Percentiles rank a stretch among this genome's conserved stretches.
Evolutionary conservation across 2,888 invertebrate genomes (phyloP).

Genomic region (Eilema sororculum): DNA sequence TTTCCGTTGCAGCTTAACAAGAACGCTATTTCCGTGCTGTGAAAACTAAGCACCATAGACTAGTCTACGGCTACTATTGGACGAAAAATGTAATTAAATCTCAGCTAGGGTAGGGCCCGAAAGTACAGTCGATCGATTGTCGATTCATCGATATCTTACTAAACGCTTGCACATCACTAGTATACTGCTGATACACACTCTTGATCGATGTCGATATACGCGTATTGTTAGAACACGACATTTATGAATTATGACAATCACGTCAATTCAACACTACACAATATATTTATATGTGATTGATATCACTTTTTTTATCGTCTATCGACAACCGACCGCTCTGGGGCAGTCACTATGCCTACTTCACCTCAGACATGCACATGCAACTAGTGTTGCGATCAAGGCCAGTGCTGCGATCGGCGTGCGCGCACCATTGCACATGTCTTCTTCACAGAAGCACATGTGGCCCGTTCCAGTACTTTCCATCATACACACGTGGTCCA

Average conservation of each 20-base stretch:
- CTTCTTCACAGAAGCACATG: constrained; percentile 99
- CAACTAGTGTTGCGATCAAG: constrained; percentile 71
- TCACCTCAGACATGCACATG: constrained; percentile 85
- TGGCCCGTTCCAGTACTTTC: constrained; percentile 99
- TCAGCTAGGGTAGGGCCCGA: constrained; percentile 67
- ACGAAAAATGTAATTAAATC: constrained; percentile 80
- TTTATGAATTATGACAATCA: constrained; percentile 20
- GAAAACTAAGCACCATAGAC: constrained; percentile 75
- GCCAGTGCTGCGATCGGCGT: constrained; percentile 63
- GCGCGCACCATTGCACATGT: constrained; percentile 93
- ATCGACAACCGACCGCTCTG: constrained; percentile 62
- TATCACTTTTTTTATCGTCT: constrained; percentile 38
- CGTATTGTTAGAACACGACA: constrained; percentile 21
- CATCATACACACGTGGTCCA: constrained; percentile 99
- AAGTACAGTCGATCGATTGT: constrained; percentile 69
- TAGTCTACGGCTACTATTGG: constrained; percentile 80
- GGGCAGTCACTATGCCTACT: constrained; percentile 71
- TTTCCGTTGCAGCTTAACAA: constrained; percentile 34
- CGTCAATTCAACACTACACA: constrained; percentile 19
- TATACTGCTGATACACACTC: constrained; percentile 34
- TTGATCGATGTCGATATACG: constrained; percentile 39
- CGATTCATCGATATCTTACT: constrained; percentile 46
- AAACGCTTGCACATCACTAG: constrained; percentile 46
- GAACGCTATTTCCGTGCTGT: constrained; percentile 58
- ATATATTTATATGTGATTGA: constrained; percentile 24